Base-by-base conservation (phyloP, 2,888 invertebrate genomes). In the Epinotia brunnichana region DNA sequence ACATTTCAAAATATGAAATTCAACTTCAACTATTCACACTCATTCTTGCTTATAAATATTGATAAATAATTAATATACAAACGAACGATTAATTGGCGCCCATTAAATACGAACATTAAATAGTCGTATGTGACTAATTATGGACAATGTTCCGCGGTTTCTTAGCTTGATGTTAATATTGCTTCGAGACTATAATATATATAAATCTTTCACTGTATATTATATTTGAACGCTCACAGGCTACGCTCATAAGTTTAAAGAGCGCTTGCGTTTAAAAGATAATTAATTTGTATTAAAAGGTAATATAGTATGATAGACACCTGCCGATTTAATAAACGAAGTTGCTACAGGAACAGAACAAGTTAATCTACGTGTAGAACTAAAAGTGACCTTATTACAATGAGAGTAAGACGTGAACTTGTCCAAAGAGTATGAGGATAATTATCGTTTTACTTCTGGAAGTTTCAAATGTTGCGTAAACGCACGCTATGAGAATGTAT, bases 1-100 rank as follows among this genome's bases (percentile, higher is more conserved):
- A 84, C 83, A 85, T 87, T 88, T 85, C 81, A 77, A 87, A 90
- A 90, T 91, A 91, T 90, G 87, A 91, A 90, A 88, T 87, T 87
- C 83, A 87, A 87, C 88, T 80, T 83, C 81, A 80, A 83, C 84
- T 83, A 85, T 90, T 89, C 89, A 90, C 89, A 88, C 89, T 87
- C 86, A 86, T 88, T 89, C 86, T 82, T 78, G 77, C 76, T 68
- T 73, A 69, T 81, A 80, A 80, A 85, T 89, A 88, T 87, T 84
- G 82, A 86, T 87, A 83, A 80, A 83, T 87, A 87, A 88, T 87
- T 87, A 87, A 89, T 90, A 85, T 82, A 86, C 83, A 83, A 79
- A 78, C 76, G 76, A 74, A 77, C 76, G 79, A 84, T 86, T 85
- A 84, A 85, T 83, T 83, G 79, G 82, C 80, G 79, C 76, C 77